phyloP scores from a whole-genome alignment of 1,140 invertebrate genomes.

The Samia ricini region DNA sequence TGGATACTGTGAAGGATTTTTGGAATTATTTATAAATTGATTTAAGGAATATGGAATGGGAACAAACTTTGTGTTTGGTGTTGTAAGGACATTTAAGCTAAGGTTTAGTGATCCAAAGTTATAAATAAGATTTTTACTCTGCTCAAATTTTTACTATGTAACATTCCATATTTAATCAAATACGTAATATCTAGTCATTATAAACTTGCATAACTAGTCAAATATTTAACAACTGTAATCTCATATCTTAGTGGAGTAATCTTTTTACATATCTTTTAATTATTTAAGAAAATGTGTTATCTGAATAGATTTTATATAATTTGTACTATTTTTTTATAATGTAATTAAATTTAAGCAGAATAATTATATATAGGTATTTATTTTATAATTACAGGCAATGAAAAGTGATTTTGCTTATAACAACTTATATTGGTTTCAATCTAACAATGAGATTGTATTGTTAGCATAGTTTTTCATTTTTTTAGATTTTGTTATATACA shows the following conservation, averaged over 20 bases:
- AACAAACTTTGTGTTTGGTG: slow-evolving; percentile 7
- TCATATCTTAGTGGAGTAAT: not conserved
- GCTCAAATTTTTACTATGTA: slow-evolving; percentile 30
- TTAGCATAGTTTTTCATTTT: not conserved
- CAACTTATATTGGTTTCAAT: slow-evolving; percentile 36
- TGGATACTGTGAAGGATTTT: slow-evolving; percentile 1
- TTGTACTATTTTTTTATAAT: too few relatives aligned
- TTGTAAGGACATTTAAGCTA: not conserved
- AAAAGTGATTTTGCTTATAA: not conserved
- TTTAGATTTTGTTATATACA: slow-evolving; percentile 1
- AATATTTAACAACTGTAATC: slow-evolving; percentile 4
- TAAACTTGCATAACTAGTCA: slow-evolving; percentile 2
- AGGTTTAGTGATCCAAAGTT: not conserved
- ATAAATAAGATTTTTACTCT: slow-evolving; percentile 13
- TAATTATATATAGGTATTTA: too few relatives aligned
- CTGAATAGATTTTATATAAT: not conserved
- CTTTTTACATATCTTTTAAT: slow-evolving; percentile 31
- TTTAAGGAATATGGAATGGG: slow-evolving; percentile 7
- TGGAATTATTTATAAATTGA: slow-evolving; percentile 2
- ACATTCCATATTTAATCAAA: slow-evolving; percentile 12
- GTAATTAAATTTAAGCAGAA: too few relatives aligned
- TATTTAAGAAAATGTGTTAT: not conserved
- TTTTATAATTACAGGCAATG: not conserved
- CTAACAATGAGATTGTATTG: not conserved
- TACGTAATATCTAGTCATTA: slow-evolving; percentile 28